Evolutionary conservation across 2,797 vertebrate species (phyloP), one percentile per base, ranked within the genome.

Genomic region (Halcyon smyrnensis): DNA sequence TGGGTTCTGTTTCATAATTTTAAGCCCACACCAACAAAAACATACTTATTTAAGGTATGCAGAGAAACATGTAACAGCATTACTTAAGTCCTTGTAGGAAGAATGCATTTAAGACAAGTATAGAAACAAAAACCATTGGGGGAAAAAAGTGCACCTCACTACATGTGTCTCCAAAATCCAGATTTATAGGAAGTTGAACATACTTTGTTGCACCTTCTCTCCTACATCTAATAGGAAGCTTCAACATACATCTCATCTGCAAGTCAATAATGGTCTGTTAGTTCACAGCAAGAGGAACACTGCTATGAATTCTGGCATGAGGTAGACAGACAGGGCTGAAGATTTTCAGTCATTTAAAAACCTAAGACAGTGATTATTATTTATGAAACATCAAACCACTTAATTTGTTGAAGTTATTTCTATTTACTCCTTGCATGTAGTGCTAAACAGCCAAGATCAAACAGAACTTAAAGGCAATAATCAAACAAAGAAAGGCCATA

Each of bases 221-320:
- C 30, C 50, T 59, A 32, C 0, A 0, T 17, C 39, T 73, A 48
- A 68, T 9, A 3, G 0, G 1, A 53, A 51, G 32, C 84, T 71
- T 56, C 34, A 71, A 56, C 5, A 68, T 6, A 64, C 7, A 77
- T 24, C 30, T 76, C 21, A 30, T 20, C 21, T 59, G 41, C 39
- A 73, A 59, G 30, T 70, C 43, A 25, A 1, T 18, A 39, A n/a
- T 41, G 8, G 12, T 51, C 46, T 68, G 23, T 17, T 32, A 67
- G n/a, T 19, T 71, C 41, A 62, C 32, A 88, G 41, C 12, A 81
- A 78, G 23, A 75, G 15, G 10, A 87, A 71, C 8, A 4, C 24
- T 45, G 16, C 34, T 65, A 57, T 2, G 7, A 53, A 89, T 69
- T 78, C 9, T 21, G 23, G 18, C 34, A 84, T 25, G 17, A 71